A percentile compares a stretch with the other conserved stretches of the same genome.
These are phyloP conservation scores for Basileuterus tristriatus DNA, from an alignment of 2,797 vertebrate genomes.

Conservation along the genomic window DNA sequence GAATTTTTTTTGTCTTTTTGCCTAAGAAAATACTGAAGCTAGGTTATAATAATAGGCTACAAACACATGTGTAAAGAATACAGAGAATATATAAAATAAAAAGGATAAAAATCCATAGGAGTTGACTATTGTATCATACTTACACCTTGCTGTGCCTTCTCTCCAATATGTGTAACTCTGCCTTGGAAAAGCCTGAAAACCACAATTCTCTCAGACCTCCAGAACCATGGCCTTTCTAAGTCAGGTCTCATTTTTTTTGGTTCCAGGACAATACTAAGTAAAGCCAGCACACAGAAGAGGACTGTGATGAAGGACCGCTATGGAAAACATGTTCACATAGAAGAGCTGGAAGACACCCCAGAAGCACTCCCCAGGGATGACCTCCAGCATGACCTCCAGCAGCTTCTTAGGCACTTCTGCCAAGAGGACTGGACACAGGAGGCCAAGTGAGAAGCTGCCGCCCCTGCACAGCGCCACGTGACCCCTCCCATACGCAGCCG, in stretches of 20 bases:
- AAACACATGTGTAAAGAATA: neutral
- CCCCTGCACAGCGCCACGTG: slow-evolving; percentile 26
- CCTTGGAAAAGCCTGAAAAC: neutral
- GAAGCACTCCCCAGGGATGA: slow-evolving; percentile 83
- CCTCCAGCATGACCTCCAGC: slow-evolving; percentile 90
- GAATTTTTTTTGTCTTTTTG: neutral
- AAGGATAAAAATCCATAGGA: neutral
- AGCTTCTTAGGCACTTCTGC: slow-evolving; percentile 88
- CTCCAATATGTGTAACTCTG: neutral
- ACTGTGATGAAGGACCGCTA: slow-evolving; percentile 90
- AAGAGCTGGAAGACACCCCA: slow-evolving; percentile 87
- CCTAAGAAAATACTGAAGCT: neutral
- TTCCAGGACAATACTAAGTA: slow-evolving; percentile 89
- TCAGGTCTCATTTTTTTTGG: neutral
- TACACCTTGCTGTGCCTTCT: neutral
- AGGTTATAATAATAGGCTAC: neutral
- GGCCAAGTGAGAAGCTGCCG: slow-evolving; percentile 74
- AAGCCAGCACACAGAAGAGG: slow-evolving; percentile 89
- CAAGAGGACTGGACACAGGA: slow-evolving; percentile 73
- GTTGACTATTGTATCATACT: too few relatives aligned
- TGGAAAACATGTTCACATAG: slow-evolving; percentile 86
- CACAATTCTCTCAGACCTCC: neutral
- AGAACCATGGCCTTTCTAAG: neutral
- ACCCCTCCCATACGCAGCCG: slow-evolving; percentile 32
- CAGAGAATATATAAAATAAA: too few relatives aligned